Evolutionary conservation across 2,797 vertebrate genomes (phyloP).

Genomic region (Hafferia zeledoni): DNA sequence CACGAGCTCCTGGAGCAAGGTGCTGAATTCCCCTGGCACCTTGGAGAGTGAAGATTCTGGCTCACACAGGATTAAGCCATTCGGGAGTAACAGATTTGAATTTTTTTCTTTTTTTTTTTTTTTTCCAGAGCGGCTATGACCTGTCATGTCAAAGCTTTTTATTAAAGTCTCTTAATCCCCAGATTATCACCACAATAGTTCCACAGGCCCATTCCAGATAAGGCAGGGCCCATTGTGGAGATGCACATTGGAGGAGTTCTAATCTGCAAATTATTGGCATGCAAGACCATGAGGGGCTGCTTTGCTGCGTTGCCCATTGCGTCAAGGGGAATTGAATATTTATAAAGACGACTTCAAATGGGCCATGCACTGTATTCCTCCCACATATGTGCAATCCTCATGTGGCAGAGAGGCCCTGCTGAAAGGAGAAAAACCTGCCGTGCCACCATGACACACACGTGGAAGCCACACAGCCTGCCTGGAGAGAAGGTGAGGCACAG

Average conservation of each 20-base stretch:
- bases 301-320: neutral
- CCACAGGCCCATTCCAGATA: conserved; percentile 50
- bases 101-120: neutral
- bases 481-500: neutral
- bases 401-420: neutral
- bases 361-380: conserved; percentile 15
- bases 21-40: neutral
- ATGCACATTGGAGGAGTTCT: conserved; percentile 40
- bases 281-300: conserved; percentile 47
- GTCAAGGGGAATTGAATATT: conserved; percentile 52
- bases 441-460: neutral
- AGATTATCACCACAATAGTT: conserved; percentile 66
- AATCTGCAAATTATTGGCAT: conserved; percentile 58
- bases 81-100: conserved; percentile 36
- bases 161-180: conserved; percentile 68
- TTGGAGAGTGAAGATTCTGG: neutral
- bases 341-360: conserved; percentile 51
- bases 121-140: neutral
- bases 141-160: conserved; percentile 63
- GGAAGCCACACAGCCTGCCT: neutral
- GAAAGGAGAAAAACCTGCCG: neutral
- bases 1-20: neutral
- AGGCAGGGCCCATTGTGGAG: conserved; percentile 48
- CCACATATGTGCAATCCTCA: conserved; percentile 9
- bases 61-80: conserved; percentile 33